Evolutionary conservation across 2,113 vertebrate species (phyloP).

Genomic region (Campylorhamphus procurvoides): DNA sequence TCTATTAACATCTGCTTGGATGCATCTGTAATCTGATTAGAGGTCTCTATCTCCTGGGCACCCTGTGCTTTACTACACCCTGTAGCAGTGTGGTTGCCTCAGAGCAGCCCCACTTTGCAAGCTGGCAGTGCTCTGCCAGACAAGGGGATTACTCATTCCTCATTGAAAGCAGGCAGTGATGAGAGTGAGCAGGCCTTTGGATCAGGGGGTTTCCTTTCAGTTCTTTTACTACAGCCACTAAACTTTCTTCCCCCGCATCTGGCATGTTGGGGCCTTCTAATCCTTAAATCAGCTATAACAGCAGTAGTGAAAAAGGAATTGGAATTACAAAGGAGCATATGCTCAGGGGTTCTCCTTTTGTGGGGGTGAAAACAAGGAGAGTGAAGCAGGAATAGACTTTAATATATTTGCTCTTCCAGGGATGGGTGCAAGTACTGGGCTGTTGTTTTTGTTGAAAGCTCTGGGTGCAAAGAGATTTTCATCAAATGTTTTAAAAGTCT

Average conservation of each 20-base stretch:
- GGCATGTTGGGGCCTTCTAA: slow-evolving; percentile 8
- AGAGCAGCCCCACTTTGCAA: background rate
- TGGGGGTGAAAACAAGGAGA: background rate
- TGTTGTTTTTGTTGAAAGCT: slow-evolving; percentile 63
- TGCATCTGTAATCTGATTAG: background rate
- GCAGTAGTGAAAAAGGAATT: slow-evolving; percentile 11
- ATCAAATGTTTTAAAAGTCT: slow-evolving; percentile 49
- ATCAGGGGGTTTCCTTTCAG: background rate
- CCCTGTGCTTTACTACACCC: background rate
- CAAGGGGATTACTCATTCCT: background rate
- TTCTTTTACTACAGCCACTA: slow-evolving; percentile 29
- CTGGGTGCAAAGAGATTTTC: slow-evolving; percentile 22
- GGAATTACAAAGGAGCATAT: background rate
- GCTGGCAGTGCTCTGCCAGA: background rate
- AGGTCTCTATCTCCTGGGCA: background rate
- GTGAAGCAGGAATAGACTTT: background rate
- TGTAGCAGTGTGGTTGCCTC: background rate
- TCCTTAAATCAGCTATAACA: slow-evolving; percentile 23
- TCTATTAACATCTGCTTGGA: background rate
- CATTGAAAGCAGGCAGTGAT: background rate
- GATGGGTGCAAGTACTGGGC: slow-evolving; percentile 26
- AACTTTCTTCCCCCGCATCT: slow-evolving; percentile 22
- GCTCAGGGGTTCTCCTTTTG: background rate
- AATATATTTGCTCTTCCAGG: slow-evolving; percentile 51
- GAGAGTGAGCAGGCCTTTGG: slow-evolving; percentile 30